phyloP scores from a whole-genome alignment of 2,113 vertebrate genomes.

The Coptodon rendalli region DNA sequence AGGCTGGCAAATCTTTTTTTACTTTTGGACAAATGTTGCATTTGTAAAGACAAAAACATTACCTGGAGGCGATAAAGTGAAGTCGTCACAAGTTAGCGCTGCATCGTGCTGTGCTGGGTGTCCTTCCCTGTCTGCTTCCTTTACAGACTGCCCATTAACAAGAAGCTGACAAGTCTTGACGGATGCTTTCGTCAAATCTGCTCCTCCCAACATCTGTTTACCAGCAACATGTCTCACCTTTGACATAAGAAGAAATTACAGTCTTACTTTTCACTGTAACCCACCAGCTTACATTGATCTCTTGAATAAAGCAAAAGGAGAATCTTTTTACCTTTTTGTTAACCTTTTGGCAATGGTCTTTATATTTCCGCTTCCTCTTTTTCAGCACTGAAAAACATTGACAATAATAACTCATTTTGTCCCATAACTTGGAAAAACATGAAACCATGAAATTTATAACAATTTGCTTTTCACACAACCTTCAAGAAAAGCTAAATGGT shows the following conservation, averaged over 20 bases:
- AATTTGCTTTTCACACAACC: not conserved
- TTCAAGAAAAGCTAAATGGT: not conserved
- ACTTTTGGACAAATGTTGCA: not conserved
- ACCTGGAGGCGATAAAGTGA: slow-evolving; percentile 43
- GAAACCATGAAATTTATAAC: not conserved
- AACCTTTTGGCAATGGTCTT: not conserved
- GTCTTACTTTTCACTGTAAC: not conserved
- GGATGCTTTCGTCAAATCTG: not conserved
- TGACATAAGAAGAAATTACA: not conserved
- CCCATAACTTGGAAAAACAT: not conserved
- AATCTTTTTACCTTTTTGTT: slow-evolving; percentile 22
- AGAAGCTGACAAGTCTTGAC: not conserved
- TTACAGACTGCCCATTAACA: not conserved
- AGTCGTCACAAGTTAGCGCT: not conserved
- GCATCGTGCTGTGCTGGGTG: not conserved
- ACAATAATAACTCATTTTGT: not conserved
- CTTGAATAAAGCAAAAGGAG: not conserved
- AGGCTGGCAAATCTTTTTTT: not conserved
- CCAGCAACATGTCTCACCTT: not conserved
- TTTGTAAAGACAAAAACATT: not conserved
- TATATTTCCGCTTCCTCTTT: slow-evolving; percentile 4
- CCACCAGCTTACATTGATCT: not conserved
- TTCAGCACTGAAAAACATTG: slow-evolving; percentile 39
- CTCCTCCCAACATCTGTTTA: not conserved
- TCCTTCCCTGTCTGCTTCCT: not conserved